These are phyloP conservation scores for Scalopus aquaticus DNA, from an alignment of 2,113 vertebrate species.

Conservation along the genomic window DNA sequence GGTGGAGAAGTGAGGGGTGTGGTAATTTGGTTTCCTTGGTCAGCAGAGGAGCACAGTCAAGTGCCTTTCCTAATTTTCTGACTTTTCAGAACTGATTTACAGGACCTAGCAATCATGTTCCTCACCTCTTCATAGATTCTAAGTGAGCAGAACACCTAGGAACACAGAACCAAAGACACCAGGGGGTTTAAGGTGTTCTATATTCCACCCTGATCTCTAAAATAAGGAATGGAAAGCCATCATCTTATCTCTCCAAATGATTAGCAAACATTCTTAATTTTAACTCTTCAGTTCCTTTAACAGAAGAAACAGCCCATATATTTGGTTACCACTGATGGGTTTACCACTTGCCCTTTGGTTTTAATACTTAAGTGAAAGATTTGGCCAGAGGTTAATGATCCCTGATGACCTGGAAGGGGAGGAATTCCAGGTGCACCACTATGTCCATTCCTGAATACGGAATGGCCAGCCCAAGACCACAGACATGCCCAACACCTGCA, in stretches of 20 bases:
- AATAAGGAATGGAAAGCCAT: background rate
- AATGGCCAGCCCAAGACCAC: background rate
- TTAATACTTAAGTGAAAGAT: background rate
- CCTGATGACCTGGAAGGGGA: background rate
- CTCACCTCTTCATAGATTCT: background rate
- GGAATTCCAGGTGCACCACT: fast-evolving
- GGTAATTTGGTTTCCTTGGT: background rate
- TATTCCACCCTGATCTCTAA: background rate
- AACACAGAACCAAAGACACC: background rate
- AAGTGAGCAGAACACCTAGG: background rate
- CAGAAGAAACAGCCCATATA: background rate
- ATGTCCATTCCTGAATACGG: background rate
- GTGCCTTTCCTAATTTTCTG: background rate
- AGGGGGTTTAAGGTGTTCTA: background rate
- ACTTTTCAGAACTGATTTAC: background rate
- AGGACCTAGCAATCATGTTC: background rate
- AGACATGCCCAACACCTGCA: fast-evolving
- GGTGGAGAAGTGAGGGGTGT: background rate
- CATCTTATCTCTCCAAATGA: background rate
- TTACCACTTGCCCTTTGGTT: background rate
- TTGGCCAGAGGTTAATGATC: background rate
- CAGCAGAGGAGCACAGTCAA: background rate
- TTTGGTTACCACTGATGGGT: background rate
- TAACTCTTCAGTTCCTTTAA: background rate
- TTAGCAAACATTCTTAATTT: background rate